Base-by-base conservation (phyloP, 2,113 vertebrate genomes). In the Hippocampus mohnikei region DNA sequence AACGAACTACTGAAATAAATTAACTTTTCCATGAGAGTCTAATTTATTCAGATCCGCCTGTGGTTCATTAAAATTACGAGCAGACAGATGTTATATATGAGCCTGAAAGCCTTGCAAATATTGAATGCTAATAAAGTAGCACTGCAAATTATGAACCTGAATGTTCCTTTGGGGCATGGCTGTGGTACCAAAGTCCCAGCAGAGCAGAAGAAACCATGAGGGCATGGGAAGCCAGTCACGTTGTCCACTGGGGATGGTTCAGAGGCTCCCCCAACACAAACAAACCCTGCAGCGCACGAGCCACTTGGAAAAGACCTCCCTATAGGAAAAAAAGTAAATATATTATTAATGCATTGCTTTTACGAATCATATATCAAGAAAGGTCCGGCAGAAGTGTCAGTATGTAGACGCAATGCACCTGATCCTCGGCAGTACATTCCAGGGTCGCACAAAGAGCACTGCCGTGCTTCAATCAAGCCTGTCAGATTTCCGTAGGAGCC, bases 241-340 rank as follows among this genome's bases (percentile, higher is more conserved):
- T 84, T 87, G 59, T 95, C 95, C 59, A 90, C 89, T 37, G 94
- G 93, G 4, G 93, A 88, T 3, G 82, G 85, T 73, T 90, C 86
- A 70, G 85, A 89, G 18, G 95, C 94, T 18, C 94, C 94, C 10
- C 92, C 90, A 69, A 92, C 87, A 82, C 96, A 98, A 90, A 95
- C 92, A 75, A 95, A 87, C 0, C 95, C 96, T 11, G 92, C 91
- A 48, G 90, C 91, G 33, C 95, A 97, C n/a, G 81, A 85, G 0
- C 96, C 96, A 15, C 89, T 93, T 0, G 96, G 95, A 60, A 65
- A 81, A 41, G 71, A 84, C 55, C 81, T 88, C 21, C 91, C 92
- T 93, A 64, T 6, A 66, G 68, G 74, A 65, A 25, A 46, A 16
- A 65, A 3, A 18, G 23, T 25, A 12, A 4, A 25, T 56, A 8